phyloP scores from a whole-genome alignment of 2,888 invertebrate species.

The Cheilosia vulpina region DNA sequence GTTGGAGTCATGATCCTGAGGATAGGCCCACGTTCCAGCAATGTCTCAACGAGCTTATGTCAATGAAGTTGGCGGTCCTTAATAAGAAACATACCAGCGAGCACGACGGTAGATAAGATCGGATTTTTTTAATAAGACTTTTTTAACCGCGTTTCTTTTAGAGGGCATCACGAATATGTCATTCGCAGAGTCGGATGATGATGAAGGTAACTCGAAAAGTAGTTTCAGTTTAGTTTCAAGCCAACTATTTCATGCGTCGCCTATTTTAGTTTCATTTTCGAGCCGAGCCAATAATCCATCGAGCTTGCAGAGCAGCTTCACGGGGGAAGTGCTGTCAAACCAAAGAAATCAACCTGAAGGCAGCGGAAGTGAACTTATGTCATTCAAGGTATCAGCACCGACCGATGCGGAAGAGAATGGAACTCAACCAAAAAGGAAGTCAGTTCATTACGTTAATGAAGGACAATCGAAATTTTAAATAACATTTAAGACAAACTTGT shows the following conservation, averaged over 20 bases:
- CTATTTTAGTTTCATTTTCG: constrained; percentile 23
- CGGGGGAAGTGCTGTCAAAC: constrained; percentile 28
- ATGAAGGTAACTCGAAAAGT: constrained; percentile 55
- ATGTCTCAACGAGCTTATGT: constrained; percentile 86
- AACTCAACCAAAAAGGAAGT: constrained; percentile 52
- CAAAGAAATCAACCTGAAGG: constrained; percentile 61
- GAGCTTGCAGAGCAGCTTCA: constrained; percentile 38
- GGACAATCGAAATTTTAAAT: constrained; percentile 62
- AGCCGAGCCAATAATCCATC: constrained; percentile 19
- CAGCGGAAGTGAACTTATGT: constrained; percentile 38
- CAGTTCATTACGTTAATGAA: constrained; percentile 75
- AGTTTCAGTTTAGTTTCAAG: not conserved
- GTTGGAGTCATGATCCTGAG: constrained; percentile 94
- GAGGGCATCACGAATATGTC: constrained; percentile 58
- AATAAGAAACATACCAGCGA: constrained; percentile 35
- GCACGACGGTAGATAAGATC: constrained; percentile 46
- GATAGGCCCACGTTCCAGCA: constrained; percentile 94
- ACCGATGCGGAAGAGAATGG: constrained; percentile 34
- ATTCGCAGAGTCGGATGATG: constrained; percentile 46
- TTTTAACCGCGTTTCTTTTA: not conserved
- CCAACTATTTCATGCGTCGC: not conserved
- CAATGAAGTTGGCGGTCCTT: constrained; percentile 76
- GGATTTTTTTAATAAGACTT: not conserved
- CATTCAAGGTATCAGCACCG: constrained; percentile 31
- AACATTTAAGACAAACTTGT: constrained; percentile 11